Evolutionary conservation across 2,888 invertebrate species (phyloP).

Genomic region (Phragmatobia fuliginosa): DNA sequence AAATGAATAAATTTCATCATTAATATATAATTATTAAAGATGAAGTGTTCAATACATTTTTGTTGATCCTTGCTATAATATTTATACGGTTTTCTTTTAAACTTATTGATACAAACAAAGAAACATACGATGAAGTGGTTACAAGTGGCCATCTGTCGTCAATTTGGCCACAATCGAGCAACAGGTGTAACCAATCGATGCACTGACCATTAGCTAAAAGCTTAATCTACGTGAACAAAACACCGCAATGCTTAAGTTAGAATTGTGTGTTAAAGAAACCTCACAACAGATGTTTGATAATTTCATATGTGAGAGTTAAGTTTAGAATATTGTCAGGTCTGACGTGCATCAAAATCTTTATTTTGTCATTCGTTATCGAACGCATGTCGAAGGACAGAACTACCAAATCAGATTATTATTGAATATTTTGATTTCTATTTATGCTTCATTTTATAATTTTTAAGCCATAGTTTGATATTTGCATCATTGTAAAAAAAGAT

Average conservation of each 20-base stretch:
- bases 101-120: constrained; percentile 7
- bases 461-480: no score
- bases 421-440: background rate
- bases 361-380: background rate
- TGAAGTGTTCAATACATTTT: no score
- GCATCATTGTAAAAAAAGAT: no score
- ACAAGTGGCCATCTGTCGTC: constrained; percentile 14
- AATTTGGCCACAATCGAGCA: constrained; percentile 38
- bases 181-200: constrained; percentile 53
- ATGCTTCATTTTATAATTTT: background rate
- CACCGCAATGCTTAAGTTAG: constrained; percentile 56
- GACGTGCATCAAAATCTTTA: background rate
- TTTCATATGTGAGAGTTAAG: constrained; percentile 14
- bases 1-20: no score
- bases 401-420: background rate
- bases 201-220: constrained; percentile 57
- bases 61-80: background rate
- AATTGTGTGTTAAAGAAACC: constrained; percentile 41
- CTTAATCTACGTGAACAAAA: constrained; percentile 55
- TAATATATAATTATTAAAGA: no score
- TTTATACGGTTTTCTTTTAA: background rate
- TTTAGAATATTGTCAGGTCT: background rate
- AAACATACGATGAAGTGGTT: constrained; percentile 16
- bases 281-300: constrained; percentile 50
- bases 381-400: background rate